phyloP scores from a whole-genome alignment of 2,888 invertebrate species.

The Tipula confusa region DNA sequence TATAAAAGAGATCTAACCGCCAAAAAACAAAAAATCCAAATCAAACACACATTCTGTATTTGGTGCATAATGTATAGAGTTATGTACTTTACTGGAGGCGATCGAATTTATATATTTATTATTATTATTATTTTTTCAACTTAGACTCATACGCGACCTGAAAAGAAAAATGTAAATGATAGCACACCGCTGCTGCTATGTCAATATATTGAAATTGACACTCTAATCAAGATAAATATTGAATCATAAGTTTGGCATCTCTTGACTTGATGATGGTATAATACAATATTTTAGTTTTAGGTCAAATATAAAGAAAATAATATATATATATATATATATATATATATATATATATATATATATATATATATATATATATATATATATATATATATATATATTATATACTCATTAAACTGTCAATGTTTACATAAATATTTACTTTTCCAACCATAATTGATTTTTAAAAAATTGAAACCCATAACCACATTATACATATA shows the following conservation, averaged over 20 bases:
- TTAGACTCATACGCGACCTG: background rate
- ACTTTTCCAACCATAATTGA: conserved; percentile 14
- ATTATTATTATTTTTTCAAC: background rate
- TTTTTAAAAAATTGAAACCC: conserved; percentile 9
- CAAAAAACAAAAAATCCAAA: background rate
- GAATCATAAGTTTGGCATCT: conserved; percentile 3
- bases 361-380: too few species aligned
- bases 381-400: too few species aligned
- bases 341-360: too few species aligned
- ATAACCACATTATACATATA: background rate
- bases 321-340: too few species aligned
- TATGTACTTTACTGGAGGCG: background rate
- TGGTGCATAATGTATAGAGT: background rate
- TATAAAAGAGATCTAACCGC: conserved; percentile 8
- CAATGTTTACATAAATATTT: conserved; percentile 25
- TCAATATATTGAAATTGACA: conserved; percentile 6
- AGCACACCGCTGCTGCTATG: conserved; percentile 3
- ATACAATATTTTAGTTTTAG: background rate
- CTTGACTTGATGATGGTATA: background rate
- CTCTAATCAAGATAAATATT: conserved; percentile 12
- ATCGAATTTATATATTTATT: too few species aligned
- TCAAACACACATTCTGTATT: background rate
- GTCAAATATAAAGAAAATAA: background rate
- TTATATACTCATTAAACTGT: conserved; percentile 25
- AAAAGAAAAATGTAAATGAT: background rate